phyloP scores from a whole-genome alignment of 2,113 vertebrate species.

The Balaenoptera acutorostrata region DNA sequence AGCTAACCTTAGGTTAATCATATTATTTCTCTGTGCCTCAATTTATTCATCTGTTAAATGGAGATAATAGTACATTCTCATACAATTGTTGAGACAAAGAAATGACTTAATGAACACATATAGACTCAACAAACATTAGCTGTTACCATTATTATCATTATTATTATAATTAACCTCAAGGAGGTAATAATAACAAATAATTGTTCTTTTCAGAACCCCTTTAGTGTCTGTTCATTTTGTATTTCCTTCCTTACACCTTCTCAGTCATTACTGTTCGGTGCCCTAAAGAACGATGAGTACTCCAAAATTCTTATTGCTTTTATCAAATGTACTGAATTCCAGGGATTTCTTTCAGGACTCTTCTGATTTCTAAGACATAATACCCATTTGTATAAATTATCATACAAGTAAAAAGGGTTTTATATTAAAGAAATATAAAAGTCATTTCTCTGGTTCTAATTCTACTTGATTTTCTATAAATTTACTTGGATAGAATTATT shows the following conservation, averaged over 20 bases:
- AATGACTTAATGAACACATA: not conserved
- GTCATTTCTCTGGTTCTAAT: not conserved
- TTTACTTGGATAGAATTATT: not conserved
- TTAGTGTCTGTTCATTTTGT: not conserved
- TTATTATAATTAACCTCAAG: not conserved
- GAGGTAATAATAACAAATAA: not conserved
- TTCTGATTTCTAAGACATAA: not conserved
- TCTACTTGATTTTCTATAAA: not conserved
- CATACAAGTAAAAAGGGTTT: not conserved
- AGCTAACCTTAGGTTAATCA: not conserved
- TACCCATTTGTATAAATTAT: not conserved
- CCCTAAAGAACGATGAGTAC: not conserved
- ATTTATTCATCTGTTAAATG: not conserved
- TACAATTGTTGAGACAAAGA: not conserved
- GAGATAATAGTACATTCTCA: not conserved
- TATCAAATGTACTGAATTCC: not conserved
- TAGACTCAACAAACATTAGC: not conserved
- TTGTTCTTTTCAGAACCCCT: not conserved
- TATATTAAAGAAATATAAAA: not conserved
- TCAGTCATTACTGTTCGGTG: not conserved
- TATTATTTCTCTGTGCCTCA: not conserved
- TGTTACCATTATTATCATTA: not conserved
- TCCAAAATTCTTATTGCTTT: not conserved
- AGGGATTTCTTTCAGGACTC: not conserved
- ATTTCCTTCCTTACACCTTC: not conserved